Evolutionary conservation across 2,888 invertebrate species (phyloP).

Genomic region (Byasa hedistus): DNA sequence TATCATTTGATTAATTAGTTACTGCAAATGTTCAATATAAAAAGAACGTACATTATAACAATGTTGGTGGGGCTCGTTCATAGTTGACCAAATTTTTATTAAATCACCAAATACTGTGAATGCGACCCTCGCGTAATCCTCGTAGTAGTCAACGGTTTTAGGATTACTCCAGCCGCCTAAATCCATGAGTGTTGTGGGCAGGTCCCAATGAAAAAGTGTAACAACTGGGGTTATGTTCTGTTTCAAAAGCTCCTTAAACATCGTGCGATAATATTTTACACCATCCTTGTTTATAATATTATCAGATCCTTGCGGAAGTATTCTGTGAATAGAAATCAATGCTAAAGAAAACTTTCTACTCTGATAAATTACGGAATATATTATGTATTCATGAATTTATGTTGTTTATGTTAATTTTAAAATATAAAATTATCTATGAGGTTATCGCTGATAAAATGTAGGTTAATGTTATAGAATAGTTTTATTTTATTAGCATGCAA

Average conservation of each 20-base stretch:
- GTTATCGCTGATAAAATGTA: neutral
- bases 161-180: constrained; percentile 77
- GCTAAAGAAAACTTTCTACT: neutral
- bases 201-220: constrained; percentile 83
- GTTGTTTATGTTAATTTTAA: neutral
- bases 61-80: constrained; percentile 85
- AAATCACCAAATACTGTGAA: constrained; percentile 82
- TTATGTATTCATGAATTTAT: neutral
- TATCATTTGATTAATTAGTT: neutral
- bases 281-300: constrained; percentile 84
- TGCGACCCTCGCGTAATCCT: constrained; percentile 76
- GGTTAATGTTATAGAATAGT: no score
- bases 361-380: neutral
- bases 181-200: constrained; percentile 75
- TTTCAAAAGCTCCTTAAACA: constrained; percentile 84
- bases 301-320: constrained; percentile 85
- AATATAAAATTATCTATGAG: neutral
- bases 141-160: constrained; percentile 73
- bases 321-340: constrained; percentile 58
- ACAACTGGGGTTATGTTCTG: constrained; percentile 84
- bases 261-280: constrained; percentile 85
- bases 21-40: neutral
- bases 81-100: constrained; percentile 86
- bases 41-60: constrained; percentile 65
- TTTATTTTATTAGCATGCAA: no score